Conservation (phyloP, 1,140 invertebrate species). For the Ceratina australensis region DNA sequence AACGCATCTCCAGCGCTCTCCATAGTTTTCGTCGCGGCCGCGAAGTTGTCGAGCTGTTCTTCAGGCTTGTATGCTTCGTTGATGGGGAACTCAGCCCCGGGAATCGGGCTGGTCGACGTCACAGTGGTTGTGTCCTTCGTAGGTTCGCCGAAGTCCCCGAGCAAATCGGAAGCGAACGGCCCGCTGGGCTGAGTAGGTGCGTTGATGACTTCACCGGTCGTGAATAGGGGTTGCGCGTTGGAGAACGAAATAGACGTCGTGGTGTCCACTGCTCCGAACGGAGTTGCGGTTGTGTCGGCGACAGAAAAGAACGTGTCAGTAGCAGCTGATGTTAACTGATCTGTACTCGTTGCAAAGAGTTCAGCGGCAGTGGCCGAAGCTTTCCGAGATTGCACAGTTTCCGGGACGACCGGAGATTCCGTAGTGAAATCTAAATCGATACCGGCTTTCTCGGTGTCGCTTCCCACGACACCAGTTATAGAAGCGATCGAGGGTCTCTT, state of each 20-base stretch:
- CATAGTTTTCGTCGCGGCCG: conserved; percentile 74
- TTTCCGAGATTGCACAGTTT: conserved; percentile 43
- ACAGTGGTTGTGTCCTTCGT: conserved; percentile 34
- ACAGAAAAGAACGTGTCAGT: conserved; percentile 62
- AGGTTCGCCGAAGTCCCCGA: conserved; percentile 67
- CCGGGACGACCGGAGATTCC: conserved; percentile 60
- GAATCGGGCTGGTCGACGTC: conserved; percentile 61
- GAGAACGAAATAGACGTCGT: conserved; percentile 33
- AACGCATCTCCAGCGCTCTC: conserved; percentile 82
- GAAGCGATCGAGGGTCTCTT: conserved; percentile 65
- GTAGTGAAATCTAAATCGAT: conserved; percentile 31
- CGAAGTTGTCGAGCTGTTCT: conserved; percentile 67
- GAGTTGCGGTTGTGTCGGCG: neutral
- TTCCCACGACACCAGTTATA: conserved; percentile 14
- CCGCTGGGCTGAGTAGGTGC: conserved; percentile 9
- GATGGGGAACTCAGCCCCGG: conserved; percentile 68
- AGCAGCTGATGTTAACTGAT: conserved; percentile 48
- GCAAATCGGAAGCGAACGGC: conserved; percentile 64
- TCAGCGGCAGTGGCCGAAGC: conserved; percentile 60
- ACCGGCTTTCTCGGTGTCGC: conserved; percentile 25
- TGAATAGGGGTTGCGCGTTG: conserved; percentile 13
- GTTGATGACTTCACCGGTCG: neutral
- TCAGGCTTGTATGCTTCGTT: conserved; percentile 59
- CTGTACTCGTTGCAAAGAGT: conserved; percentile 60
- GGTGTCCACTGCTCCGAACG: conserved; percentile 7